A percentile compares a stretch with the other conserved stretches of the same genome.
These are phyloP conservation scores for Papilio gigon DNA, from an alignment of 2,888 invertebrate species.

Conservation along the genomic window DNA sequence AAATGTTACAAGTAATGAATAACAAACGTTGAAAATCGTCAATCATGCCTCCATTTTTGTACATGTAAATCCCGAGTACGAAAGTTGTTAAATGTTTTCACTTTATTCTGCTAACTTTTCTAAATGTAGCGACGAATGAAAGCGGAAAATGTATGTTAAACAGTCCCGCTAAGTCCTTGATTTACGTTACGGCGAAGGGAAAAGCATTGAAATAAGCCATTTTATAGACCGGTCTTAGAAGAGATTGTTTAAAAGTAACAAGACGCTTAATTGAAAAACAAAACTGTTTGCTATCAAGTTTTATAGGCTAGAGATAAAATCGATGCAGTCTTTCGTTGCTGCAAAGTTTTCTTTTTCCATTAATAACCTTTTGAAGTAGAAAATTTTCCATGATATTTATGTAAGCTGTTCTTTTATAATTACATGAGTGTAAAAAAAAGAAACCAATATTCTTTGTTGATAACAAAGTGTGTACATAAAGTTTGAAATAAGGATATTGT, in stretches of 20 bases:
- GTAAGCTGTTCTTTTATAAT: not conserved
- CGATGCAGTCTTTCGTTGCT: not conserved
- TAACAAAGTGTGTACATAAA: too few relatives aligned
- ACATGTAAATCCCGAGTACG: not conserved
- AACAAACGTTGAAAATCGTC: not conserved
- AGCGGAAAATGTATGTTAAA: conserved; percentile 18
- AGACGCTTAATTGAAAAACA: conserved; percentile 32
- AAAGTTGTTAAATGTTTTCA: conserved; percentile 14
- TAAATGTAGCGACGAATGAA: conserved; percentile 9
- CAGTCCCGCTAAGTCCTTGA: conserved; percentile 21
- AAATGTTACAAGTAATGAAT: not conserved
- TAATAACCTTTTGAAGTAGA: conserved; percentile 5
- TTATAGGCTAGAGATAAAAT: conserved; percentile 24
- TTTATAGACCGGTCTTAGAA: conserved; percentile 15
- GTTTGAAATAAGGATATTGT: not conserved
- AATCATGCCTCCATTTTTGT: not conserved
- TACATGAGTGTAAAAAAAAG: not conserved
- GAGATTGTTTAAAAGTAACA: conserved; percentile 33
- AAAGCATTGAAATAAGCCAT: conserved; percentile 20
- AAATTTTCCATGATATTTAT: not conserved
- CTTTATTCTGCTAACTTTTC: not conserved
- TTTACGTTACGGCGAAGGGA: conserved; percentile 18
- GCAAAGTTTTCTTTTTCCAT: conserved; percentile 2
- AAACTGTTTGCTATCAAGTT: conserved; percentile 22
- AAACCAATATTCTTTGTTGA: not conserved